Evolutionary conservation across 2,113 vertebrate species (phyloP).

Genomic region (Carassius gibelio): DNA sequence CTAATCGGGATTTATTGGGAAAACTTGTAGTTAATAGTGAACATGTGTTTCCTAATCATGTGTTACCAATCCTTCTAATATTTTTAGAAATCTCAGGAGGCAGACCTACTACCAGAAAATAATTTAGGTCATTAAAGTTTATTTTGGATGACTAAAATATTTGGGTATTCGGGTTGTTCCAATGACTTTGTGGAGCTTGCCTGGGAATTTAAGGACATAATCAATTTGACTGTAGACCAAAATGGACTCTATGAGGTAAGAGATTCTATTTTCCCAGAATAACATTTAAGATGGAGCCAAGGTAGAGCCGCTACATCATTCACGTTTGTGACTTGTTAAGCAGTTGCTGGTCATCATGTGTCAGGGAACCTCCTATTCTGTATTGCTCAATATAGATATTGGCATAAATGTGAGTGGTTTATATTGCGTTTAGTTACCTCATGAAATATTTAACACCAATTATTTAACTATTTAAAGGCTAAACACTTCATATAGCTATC

Average conservation of each 20-base stretch:
- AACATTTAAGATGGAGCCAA: neutral
- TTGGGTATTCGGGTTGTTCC: neutral
- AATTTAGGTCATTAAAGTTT: conserved; percentile 10
- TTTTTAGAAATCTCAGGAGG: neutral
- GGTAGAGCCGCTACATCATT: neutral
- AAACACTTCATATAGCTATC: neutral
- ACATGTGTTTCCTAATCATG: too few species aligned
- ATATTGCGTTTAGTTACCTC: neutral
- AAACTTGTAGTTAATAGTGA: too few species aligned
- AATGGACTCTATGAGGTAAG: conserved; percentile 49
- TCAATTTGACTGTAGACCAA: conserved; percentile 14
- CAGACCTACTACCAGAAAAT: conserved; percentile 12
- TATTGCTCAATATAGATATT: conserved; percentile 27
- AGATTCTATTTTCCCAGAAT: conserved; percentile 40
- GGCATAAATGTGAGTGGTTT: neutral
- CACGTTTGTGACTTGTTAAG: conserved; percentile 2
- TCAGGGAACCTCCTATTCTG: neutral
- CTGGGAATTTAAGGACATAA: conserved; percentile 18
- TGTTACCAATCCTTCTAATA: neutral
- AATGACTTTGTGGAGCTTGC: neutral
- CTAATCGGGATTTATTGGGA: too few species aligned
- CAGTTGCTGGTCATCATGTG: conserved; percentile 18
- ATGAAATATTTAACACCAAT: neutral
- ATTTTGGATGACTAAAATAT: neutral
- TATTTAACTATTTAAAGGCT: neutral